Evolutionary conservation across 2,888 invertebrate species (phyloP).

Genomic region (Orthosia gracilis): DNA sequence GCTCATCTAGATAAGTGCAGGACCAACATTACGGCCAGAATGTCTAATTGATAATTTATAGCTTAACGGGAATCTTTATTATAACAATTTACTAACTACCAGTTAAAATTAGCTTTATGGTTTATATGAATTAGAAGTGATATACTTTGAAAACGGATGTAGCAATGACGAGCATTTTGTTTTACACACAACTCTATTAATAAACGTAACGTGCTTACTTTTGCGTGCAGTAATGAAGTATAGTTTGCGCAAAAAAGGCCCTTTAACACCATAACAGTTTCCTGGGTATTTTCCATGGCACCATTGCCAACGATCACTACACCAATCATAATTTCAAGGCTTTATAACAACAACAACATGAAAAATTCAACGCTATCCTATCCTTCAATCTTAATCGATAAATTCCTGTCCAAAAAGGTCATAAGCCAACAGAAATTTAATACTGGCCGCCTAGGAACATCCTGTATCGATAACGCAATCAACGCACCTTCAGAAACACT

Average conservation of each 20-base stretch:
- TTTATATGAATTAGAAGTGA: slow-evolving; percentile 17
- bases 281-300: too few relatives aligned
- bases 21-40: slow-evolving; percentile 51
- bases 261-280: too few relatives aligned
- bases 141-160: slow-evolving; percentile 13
- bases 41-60: slow-evolving; percentile 67
- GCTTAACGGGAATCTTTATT: slow-evolving; percentile 56
- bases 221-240: too few relatives aligned
- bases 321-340: not conserved
- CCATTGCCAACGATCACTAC: not conserved
- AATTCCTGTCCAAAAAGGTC: slow-evolving; percentile 35
- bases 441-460: slow-evolving; percentile 61
- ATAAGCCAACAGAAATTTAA: slow-evolving; percentile 49
- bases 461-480: slow-evolving; percentile 73
- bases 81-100: slow-evolving; percentile 46
- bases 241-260: not conserved
- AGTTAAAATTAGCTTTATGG: slow-evolving; percentile 32
- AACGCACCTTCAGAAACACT: slow-evolving; percentile 76
- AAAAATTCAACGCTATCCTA: slow-evolving; percentile 12
- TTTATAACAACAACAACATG: not conserved
- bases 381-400: slow-evolving; percentile 45
- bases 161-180: not conserved
- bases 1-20: slow-evolving; percentile 73
- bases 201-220: too few relatives aligned
- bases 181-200: not conserved